Evolutionary conservation across 2,888 invertebrate genomes (phyloP).

Genomic region (Limnephilus marmoratus): DNA sequence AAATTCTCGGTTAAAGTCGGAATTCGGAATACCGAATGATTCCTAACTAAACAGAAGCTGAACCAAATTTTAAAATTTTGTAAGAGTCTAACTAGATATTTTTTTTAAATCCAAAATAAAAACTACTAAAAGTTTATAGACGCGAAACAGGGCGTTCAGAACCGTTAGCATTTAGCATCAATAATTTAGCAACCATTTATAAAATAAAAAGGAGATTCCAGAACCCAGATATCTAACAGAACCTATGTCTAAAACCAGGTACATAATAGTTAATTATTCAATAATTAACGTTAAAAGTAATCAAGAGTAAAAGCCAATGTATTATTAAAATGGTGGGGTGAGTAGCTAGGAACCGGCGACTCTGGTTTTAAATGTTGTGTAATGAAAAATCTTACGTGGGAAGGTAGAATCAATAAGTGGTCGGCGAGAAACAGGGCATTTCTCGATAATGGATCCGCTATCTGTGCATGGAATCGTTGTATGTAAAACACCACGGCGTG

Average conservation of each 20-base stretch:
- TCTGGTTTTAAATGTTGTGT: neutral
- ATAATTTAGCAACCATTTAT: neutral
- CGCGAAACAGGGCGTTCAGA: too few species aligned
- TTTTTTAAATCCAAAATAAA: too few species aligned
- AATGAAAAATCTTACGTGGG: neutral
- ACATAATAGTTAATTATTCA: neutral
- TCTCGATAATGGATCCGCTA: conserved; percentile 22
- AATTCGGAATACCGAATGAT: too few species aligned
- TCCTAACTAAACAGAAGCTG: too few species aligned
- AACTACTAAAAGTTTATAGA: too few species aligned
- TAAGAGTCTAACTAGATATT: too few species aligned
- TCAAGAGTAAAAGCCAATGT: neutral
- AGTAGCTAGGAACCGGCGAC: neutral
- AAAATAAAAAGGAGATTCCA: neutral
- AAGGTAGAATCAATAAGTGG: conserved; percentile 21
- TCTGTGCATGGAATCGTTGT: neutral
- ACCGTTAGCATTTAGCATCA: neutral
- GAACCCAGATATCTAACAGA: neutral
- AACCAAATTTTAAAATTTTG: too few species aligned
- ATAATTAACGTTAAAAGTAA: neutral
- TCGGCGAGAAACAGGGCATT: conserved; percentile 23
- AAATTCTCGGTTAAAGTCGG: too few species aligned
- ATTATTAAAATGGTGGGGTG: neutral
- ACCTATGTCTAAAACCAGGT: neutral
- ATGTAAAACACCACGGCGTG: conserved; percentile 21